These are phyloP conservation scores for Thysanoteuthis rhombus DNA, from an alignment of 2,888 invertebrate species.

Conservation along the genomic window DNA sequence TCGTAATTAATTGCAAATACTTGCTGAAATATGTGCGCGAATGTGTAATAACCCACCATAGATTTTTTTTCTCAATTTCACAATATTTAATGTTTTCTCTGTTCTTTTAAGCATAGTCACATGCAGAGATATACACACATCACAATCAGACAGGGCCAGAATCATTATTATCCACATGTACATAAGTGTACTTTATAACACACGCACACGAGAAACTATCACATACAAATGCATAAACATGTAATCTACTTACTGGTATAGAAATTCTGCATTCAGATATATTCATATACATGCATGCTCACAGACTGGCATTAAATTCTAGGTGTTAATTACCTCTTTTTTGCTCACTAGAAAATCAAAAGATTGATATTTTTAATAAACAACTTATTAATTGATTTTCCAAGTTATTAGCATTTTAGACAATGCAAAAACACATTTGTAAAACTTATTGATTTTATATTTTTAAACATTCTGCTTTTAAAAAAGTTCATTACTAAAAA, in stretches of 20 bases:
- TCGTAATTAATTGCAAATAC: too few relatives aligned
- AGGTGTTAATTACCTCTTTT: not conserved
- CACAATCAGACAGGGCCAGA: not conserved
- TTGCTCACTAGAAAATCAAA: not conserved
- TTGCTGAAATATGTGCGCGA: too few relatives aligned
- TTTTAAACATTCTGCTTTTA: not conserved
- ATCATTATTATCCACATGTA: not conserved
- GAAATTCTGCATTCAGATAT: not conserved
- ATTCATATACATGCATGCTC: not conserved
- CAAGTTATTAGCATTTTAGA: not conserved
- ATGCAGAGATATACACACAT: not conserved
- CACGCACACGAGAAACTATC: not conserved
- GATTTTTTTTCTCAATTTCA: not conserved
- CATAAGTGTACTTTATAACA: not conserved
- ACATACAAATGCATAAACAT: not conserved
- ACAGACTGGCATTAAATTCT: not conserved
- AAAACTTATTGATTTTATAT: not conserved
- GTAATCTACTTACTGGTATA: not conserved
- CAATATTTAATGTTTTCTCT: not conserved
- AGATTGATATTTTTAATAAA: not conserved
- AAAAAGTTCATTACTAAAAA: not conserved
- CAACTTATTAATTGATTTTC: slow-evolving; percentile 12
- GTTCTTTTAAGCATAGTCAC: not conserved
- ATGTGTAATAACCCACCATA: not conserved
- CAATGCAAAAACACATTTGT: not conserved